Evolutionary conservation across 2,888 invertebrate species (phyloP), one percentile per base, ranked within the genome.

Genomic region (Eretmocerus hayati): DNA sequence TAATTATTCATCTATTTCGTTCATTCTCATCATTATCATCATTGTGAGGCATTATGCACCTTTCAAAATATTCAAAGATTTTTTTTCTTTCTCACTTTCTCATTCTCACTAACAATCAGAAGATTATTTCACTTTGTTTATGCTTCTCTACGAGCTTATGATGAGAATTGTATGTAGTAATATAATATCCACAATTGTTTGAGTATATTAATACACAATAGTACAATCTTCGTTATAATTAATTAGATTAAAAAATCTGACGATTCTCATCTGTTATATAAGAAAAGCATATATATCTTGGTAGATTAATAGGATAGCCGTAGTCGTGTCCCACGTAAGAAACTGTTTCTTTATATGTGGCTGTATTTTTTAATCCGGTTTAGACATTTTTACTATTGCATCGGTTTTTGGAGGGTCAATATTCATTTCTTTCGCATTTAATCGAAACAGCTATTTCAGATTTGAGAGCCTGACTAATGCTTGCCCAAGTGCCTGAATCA

Each of bases 311-410:
- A n/a, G 52, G 64, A 62, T 62, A 50, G 67, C 62, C 62, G 67
- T 64, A 64, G 64, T 65, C 66, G 66, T 65, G 63, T 61, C 67
- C 69, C 66, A 65, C 69, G 69, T 69, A 63, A 71, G 71, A 71
- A 66, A 70, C 69, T 70, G 70, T 71, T 71, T 65, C 64, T 59
- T 67, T 22, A 67, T 64, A 56, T 67, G 62, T 71, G 69, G 64
- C 68, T 64, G 67, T 71, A 68, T 73, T 72, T 72, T 70, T 72
- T 70, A 66, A 73, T 70, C 68, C 69, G 67, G 69, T 70, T 40
- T 70, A n/a, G n/a, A 69, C 68, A 68, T 69, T 68, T 83, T 79
- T 76, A n/a, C 86, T 88, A 87, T 87, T 86, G 85, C 76, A 73
- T 76, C 76, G 75, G 83, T 81, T 84, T 80, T 79, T 81, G 81